Evolutionary conservation across 1,140 invertebrate genomes (phyloP).

Genomic region (Eriosoma lanigerum): DNA sequence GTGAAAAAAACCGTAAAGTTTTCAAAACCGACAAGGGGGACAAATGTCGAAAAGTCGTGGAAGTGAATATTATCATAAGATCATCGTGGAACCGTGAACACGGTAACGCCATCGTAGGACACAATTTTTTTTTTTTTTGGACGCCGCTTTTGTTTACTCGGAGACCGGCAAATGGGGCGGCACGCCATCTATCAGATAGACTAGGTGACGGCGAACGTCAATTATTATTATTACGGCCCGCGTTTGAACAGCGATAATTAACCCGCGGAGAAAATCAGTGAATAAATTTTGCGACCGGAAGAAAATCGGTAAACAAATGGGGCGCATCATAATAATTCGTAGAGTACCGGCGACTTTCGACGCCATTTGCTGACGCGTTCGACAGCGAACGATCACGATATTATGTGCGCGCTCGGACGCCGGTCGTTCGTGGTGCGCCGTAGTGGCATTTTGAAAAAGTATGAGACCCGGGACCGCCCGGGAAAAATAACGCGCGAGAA

Average conservation of each 20-base stretch:
- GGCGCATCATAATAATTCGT: neutral
- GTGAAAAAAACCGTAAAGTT: too few relatives aligned
- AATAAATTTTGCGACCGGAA: too few relatives aligned
- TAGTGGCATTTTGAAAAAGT: too few relatives aligned
- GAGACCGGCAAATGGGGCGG: too few relatives aligned
- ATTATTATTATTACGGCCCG: neutral
- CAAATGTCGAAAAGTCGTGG: neutral
- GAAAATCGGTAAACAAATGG: too few relatives aligned
- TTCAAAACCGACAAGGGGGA: too few relatives aligned
- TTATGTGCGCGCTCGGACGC: too few relatives aligned
- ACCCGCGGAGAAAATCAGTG: neutral
- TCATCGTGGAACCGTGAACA: neutral
- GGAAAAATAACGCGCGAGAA: too few relatives aligned
- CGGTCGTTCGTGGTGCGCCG: too few relatives aligned
- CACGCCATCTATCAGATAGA: slow-evolving; percentile 11
- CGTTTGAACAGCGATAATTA: neutral
- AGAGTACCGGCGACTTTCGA: neutral
- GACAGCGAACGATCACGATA: neutral
- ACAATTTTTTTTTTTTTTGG: neutral
- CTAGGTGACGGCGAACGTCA: neutral
- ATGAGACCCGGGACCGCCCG: too few relatives aligned
- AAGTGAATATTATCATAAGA: neutral
- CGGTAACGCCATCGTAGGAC: neutral
- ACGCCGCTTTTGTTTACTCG: slow-evolving; percentile 25
- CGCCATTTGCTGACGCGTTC: neutral